Percentiles rank a stretch among this genome's conserved stretches.
These are phyloP conservation scores for Limnephilus auricula DNA, from an alignment of 2,888 invertebrate genomes.

Conservation along the genomic window DNA sequence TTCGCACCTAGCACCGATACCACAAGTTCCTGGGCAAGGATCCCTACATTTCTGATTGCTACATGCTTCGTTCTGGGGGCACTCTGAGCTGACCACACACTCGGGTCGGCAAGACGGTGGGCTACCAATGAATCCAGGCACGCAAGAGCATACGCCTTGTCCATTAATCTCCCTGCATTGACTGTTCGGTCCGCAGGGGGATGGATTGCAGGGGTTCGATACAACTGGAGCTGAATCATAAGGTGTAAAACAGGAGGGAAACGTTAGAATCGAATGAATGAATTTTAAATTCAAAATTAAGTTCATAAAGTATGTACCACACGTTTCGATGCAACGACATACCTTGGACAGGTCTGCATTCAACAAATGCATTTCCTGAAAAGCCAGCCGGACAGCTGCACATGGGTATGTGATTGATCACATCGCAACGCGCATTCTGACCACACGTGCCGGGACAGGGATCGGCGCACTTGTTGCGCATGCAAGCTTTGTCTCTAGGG, in stretches of 20 bases:
- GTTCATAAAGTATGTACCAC: background rate
- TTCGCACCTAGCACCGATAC: slow-evolving; percentile 80
- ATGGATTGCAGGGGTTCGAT: slow-evolving; percentile 82
- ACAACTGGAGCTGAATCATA: slow-evolving; percentile 71
- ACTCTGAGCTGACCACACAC: slow-evolving; percentile 86
- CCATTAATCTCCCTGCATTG: slow-evolving; percentile 85
- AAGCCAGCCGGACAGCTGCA: slow-evolving; percentile 84
- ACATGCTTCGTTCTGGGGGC: slow-evolving; percentile 85
- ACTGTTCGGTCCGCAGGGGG: slow-evolving; percentile 89
- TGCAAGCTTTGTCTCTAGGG: slow-evolving; percentile 83
- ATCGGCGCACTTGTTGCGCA: slow-evolving; percentile 81
- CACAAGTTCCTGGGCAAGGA: slow-evolving; percentile 91
- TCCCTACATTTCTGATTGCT: slow-evolving; percentile 88
- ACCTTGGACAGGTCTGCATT: slow-evolving; percentile 79
- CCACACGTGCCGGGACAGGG: slow-evolving; percentile 87
- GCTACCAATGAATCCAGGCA: slow-evolving; percentile 83
- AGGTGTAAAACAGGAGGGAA: slow-evolving; percentile 21
- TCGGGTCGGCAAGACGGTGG: slow-evolving; percentile 89
- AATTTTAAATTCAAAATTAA: background rate
- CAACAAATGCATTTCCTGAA: slow-evolving; percentile 85
- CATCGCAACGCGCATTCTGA: slow-evolving; percentile 77
- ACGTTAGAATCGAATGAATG: background rate
- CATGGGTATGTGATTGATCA: slow-evolving; percentile 85
- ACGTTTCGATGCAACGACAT: slow-evolving; percentile 25
- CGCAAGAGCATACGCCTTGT: slow-evolving; percentile 85